phyloP scores from a whole-genome alignment of 35 echinoderm and acorn worm genomes.

The Hemicentrotus pulcherrimus region DNA sequence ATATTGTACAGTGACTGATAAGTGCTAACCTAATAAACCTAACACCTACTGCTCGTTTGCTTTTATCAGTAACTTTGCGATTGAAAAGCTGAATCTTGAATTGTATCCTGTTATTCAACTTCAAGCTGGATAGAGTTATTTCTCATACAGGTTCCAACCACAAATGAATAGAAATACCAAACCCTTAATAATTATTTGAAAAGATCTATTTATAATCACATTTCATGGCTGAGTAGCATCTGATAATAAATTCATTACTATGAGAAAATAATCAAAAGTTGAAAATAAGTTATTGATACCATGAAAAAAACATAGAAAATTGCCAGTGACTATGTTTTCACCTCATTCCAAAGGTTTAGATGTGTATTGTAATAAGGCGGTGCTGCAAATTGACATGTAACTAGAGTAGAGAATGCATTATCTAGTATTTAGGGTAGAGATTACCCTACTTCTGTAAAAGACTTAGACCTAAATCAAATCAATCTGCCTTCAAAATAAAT shows the following conservation, averaged over 20 bases:
- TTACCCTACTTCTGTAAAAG: background rate
- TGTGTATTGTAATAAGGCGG: background rate
- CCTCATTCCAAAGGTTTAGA: background rate
- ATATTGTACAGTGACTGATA: background rate
- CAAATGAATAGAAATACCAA: too few relatives aligned
- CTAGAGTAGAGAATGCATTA: background rate
- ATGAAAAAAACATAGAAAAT: background rate
- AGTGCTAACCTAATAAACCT: background rate
- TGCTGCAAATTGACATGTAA: background rate
- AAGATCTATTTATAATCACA: background rate
- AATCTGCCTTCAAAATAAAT: background rate
- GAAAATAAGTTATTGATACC: background rate
- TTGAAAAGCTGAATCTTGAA: background rate
- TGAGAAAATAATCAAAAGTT: background rate
- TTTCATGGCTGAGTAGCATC: background rate
- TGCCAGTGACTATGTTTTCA: background rate
- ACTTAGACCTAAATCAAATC: conserved; percentile 18
- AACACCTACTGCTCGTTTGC: background rate
- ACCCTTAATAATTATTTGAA: background rate
- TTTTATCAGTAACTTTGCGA: background rate
- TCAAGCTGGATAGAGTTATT: background rate
- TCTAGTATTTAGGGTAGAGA: conserved; percentile 5
- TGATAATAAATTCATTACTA: background rate
- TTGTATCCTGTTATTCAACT: background rate
- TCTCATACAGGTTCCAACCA: background rate